phyloP scores from a whole-genome alignment of 64 coral and sea anemone genomes.

The Trachythela sp. region DNA sequence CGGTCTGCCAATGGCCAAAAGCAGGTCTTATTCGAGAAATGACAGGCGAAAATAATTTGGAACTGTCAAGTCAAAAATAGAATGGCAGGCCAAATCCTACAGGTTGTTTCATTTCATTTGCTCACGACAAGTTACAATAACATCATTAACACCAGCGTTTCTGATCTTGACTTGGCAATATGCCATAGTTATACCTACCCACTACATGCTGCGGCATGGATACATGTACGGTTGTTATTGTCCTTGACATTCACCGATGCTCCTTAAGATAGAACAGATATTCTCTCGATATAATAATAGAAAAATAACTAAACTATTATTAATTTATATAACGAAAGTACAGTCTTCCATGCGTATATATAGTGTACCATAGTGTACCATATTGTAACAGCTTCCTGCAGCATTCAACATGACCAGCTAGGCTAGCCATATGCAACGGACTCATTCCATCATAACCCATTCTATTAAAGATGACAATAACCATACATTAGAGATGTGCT shows the following conservation, averaged over 20 bases:
- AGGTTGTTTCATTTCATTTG: too few species aligned
- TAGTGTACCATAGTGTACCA: too few species aligned
- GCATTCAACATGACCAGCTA: slow-evolving; percentile 13
- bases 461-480: neutral
- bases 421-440: neutral
- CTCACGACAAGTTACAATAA: neutral
- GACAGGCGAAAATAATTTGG: too few species aligned
- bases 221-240: slow-evolving; percentile 74
- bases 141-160: neutral
- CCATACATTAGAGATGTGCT: too few species aligned
- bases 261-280: slow-evolving; percentile 43
- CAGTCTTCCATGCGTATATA: too few species aligned
- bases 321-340: too few species aligned
- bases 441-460: slow-evolving; percentile 8
- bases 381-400: slow-evolving; percentile 16
- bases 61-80: too few species aligned
- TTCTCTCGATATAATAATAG: too few species aligned
- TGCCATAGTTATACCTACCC: slow-evolving; percentile 50
- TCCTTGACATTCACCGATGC: slow-evolving; percentile 79
- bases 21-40: too few species aligned
- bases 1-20: too few species aligned
- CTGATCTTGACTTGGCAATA: neutral
- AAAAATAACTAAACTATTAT: too few species aligned
- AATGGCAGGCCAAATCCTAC: too few species aligned
- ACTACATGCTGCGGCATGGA: slow-evolving; percentile 93